Conservation (phyloP, 2,888 invertebrate genomes). For the Drosophila anomelani region DNA sequence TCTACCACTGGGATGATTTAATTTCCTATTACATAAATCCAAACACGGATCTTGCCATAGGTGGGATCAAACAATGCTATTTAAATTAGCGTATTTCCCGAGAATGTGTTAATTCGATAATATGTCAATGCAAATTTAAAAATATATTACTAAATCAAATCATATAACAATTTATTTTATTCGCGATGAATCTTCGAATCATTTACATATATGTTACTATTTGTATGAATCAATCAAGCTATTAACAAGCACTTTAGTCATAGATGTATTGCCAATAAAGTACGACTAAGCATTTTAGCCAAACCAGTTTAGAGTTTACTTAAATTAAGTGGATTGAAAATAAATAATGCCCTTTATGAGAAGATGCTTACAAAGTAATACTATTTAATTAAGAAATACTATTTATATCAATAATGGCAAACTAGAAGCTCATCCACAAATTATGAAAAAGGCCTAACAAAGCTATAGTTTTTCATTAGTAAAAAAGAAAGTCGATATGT, state of each 20-base stretch:
- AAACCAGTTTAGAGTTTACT: background rate
- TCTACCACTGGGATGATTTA: background rate
- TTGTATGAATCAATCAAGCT: constrained; percentile 1
- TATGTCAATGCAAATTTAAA: constrained; percentile 20
- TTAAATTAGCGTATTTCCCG: background rate
- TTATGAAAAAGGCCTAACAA: background rate
- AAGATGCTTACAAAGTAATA: background rate
- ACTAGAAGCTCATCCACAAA: background rate
- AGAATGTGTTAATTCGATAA: constrained; percentile 1
- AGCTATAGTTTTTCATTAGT: background rate
- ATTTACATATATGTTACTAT: background rate
- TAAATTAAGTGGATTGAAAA: background rate
- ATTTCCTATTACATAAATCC: constrained; percentile 7
- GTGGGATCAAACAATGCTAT: background rate
- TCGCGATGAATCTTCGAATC: background rate
- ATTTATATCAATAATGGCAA: background rate
- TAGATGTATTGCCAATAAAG: background rate
- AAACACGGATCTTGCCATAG: constrained; percentile 1
- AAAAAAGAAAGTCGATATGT: background rate
- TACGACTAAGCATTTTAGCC: background rate
- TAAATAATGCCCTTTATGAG: background rate
- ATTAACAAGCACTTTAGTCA: background rate
- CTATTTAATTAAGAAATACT: background rate
- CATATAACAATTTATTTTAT: constrained; percentile 16
- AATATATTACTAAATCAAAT: constrained; percentile 12